Evolutionary conservation across 2,113 vertebrate genomes (phyloP).

Genomic region (Amazona guildingii): DNA sequence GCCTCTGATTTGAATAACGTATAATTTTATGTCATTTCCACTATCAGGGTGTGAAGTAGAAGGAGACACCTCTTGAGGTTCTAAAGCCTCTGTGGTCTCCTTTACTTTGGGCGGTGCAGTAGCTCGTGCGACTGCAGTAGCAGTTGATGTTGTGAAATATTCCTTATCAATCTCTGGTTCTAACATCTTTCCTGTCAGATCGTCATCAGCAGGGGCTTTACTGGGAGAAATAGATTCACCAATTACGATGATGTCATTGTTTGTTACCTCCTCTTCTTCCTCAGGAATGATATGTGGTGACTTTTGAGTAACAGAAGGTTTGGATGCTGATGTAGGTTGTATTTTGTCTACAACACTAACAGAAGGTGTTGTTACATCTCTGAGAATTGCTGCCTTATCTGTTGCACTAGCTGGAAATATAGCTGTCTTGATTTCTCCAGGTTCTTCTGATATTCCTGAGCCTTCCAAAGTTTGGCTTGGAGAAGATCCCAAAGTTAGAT

Average conservation of each 20-base stretch:
- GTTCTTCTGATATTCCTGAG: slow-evolving; percentile 65
- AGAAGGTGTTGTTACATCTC: neutral
- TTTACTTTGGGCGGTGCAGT: slow-evolving; percentile 54
- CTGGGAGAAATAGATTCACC: slow-evolving; percentile 71
- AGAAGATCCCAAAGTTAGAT: slow-evolving; percentile 11
- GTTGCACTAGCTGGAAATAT: slow-evolving; percentile 24
- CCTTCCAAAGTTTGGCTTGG: slow-evolving; percentile 53
- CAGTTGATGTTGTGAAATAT: slow-evolving; percentile 74
- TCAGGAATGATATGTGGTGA: slow-evolving; percentile 55
- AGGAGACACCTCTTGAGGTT: slow-evolving; percentile 58
- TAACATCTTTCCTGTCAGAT: slow-evolving; percentile 47
- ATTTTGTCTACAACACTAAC: neutral
- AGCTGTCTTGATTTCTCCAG: slow-evolving; percentile 12
- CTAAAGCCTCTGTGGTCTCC: slow-evolving; percentile 62
- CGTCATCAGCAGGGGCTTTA: slow-evolving; percentile 51
- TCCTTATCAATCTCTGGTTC: slow-evolving; percentile 76
- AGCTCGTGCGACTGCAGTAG: slow-evolving; percentile 50
- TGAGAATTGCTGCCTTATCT: neutral
- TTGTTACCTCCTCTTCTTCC: slow-evolving; percentile 69
- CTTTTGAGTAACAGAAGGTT: slow-evolving; percentile 12
- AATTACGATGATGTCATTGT: slow-evolving; percentile 69
- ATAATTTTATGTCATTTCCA: slow-evolving; percentile 75
- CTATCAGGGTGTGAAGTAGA: slow-evolving; percentile 66
- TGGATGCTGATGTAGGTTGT: slow-evolving; percentile 25
- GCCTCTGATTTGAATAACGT: slow-evolving; percentile 78